Percentiles rank a stretch among this genome's conserved stretches.
Evolutionary conservation across 2,888 invertebrate genomes (phyloP).

Genomic region (Ernsta delagoae): DNA sequence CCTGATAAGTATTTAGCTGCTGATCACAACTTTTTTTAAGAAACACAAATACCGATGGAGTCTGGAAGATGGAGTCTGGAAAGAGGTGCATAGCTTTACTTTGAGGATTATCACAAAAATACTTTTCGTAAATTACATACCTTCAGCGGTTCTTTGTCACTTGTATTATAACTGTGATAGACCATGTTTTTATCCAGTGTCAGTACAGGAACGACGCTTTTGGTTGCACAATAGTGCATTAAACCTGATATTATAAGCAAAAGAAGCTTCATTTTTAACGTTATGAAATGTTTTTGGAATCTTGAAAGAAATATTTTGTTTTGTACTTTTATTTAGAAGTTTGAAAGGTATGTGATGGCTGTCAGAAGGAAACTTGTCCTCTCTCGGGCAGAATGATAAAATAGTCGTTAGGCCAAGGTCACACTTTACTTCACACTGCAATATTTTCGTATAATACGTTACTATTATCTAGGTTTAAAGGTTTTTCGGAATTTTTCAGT

Average conservation of each 20-base stretch:
- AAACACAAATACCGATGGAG: too few species aligned
- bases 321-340: not conserved
- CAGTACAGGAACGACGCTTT: constrained; percentile 56
- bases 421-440: too few species aligned
- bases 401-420: too few species aligned
- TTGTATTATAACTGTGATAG: not conserved
- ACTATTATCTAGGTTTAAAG: too few species aligned
- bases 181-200: constrained; percentile 46
- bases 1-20: too few species aligned
- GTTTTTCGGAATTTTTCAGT: too few species aligned
- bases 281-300: not conserved
- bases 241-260: constrained; percentile 14
- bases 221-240: constrained; percentile 28
- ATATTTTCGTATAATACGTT: too few species aligned
- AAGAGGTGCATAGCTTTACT: too few species aligned
- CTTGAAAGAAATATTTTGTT: not conserved
- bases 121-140: constrained; percentile 1
- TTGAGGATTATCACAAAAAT: too few species aligned
- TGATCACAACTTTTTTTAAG: too few species aligned
- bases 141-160: constrained; percentile 5
- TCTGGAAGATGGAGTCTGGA: too few species aligned
- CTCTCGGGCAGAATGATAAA: too few species aligned
- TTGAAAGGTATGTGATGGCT: not conserved
- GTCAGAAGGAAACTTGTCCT: not conserved
- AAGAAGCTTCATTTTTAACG: not conserved